Base-by-base conservation (phyloP, 2,888 invertebrate genomes). In the Drosophila colorata region DNA sequence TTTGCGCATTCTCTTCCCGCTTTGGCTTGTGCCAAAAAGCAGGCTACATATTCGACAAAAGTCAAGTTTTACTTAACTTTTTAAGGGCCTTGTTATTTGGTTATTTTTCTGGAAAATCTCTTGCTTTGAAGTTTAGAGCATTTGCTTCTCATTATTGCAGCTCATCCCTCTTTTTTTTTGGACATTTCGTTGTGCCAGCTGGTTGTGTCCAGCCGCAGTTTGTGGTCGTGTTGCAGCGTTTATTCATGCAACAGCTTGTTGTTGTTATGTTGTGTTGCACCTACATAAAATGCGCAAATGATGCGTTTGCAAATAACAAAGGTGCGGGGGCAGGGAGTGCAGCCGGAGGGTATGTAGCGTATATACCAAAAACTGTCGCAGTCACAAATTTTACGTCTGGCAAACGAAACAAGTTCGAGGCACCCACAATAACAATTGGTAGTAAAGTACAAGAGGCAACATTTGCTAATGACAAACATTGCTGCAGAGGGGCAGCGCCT, bases 401-500 rank as follows among this genome's bases (percentile, higher is more conserved):
- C 70, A 60, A 65, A 72, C 79, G 25, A 69, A 70, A 67, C 82
- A 71, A 72, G 59, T 60, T 59, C 57, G 67, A 70, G 72, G 73
- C 73, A 74, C 59, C 67, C 64, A 57, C 69, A 78, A 69, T 52
- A 63, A 68, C 63, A 70, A 46, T 77, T 63, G 78, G 79, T 70
- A 73, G 88, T 85, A 85, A 89, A 85, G 76, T 85, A 82, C 70
- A 84, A 87, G 84, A 73, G 89, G 89, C 86, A 85, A 87, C 85
- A 85, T 85, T 85, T 85, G 89, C 83, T 85, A 85, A 87, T 89
- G 86, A 89, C 88, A 88, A 88, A 88, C 88, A 86, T 71, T 69
- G 76, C 49, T 55, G 46, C 58, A 28, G 13, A 8, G 33, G 46
- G 49, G 8, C 11, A 35, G 31, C 31, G 20, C 16, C n/a, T 6